Conservation (phyloP, 2,797 vertebrate genomes). For the Chiloscyllium punctatum region DNA sequence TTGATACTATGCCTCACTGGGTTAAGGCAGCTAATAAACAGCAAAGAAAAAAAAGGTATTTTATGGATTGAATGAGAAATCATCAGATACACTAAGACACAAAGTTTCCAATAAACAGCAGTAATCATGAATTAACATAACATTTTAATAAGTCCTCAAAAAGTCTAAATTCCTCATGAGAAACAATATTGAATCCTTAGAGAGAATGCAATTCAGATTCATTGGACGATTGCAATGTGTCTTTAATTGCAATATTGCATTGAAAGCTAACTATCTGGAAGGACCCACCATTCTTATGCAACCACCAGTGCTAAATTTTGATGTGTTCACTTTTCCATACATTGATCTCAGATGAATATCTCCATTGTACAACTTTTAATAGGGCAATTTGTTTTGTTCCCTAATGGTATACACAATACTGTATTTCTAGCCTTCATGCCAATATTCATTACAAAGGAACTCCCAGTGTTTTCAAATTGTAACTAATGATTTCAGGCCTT, state of each 20-base stretch:
- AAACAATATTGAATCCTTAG: too few species aligned
- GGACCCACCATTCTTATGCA: not conserved
- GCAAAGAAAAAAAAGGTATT: too few species aligned
- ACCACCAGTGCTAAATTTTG: not conserved
- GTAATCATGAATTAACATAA: too few species aligned
- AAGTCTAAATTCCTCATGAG: too few species aligned
- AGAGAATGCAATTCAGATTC: too few species aligned
- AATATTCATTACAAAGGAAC: not conserved
- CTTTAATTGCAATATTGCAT: not conserved
- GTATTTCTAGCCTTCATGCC: not conserved
- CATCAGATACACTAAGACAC: too few species aligned
- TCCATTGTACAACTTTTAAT: not conserved
- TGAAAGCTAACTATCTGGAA: not conserved
- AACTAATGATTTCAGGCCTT: not conserved
- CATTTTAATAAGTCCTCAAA: too few species aligned
- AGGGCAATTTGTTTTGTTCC: not conserved
- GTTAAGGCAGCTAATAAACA: too few species aligned
- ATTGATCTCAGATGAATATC: not conserved
- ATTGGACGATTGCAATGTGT: not conserved
- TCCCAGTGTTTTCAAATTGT: not conserved
- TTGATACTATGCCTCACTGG: too few species aligned
- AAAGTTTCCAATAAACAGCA: too few species aligned
- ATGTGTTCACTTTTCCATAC: not conserved
- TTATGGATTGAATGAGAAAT: too few species aligned
- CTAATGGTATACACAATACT: too few species aligned